Base-by-base conservation (phyloP, 2,888 invertebrate species). In the Leptopilina drosophilae region DNA sequence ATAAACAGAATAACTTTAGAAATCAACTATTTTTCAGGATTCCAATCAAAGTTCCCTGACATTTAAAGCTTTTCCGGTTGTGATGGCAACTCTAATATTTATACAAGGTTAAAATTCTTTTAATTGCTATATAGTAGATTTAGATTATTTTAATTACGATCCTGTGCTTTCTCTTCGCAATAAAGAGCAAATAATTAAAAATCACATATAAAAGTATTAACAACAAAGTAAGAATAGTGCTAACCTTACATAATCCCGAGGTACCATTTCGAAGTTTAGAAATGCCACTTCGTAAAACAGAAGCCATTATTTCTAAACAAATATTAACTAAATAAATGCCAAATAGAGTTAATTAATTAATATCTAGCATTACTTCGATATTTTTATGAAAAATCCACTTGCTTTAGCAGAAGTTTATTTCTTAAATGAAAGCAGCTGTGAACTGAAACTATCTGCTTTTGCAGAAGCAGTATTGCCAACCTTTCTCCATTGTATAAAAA, bases 241-340 rank as follows among this genome's bases (percentile, higher is more conserved):
- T 73, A 53, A 73, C 69, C 69, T 73, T 73, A 73, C 69, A 73
- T 73, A 73, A 73, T 33, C 53, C 69, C 14, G 33, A 8, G 20
- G 15, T 53, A 56, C 69, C 9, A n/a, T 12, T 33, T 56, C 69
- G 69, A 7, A 73, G 26, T 56, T 53, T 73, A 26, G 33, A 14
- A 56, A 53, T 33, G n/a, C 53, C 56, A 53, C 26, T 53, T 8
- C 69, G 33, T 12, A 73, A 56, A 14, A 33, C 49, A 9, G 26
- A 73, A 14, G 69, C 20, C 69, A 73, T 73, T 62, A 9, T 73
- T 73, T 53, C 4, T 14, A 14, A 12, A 56, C 20, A 73, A 73
- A n/a, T 20, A 11, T 53, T 12, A 8, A 33, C 8, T 53, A 73
- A 73, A 56, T 53, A 12, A 8, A 15, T 26, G 20, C 53, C 56